A percentile compares a stretch with the other conserved stretches of the same genome.
Evolutionary conservation across 2,797 vertebrate species (phyloP).

Genomic region (Podargus strigoides): DNA sequence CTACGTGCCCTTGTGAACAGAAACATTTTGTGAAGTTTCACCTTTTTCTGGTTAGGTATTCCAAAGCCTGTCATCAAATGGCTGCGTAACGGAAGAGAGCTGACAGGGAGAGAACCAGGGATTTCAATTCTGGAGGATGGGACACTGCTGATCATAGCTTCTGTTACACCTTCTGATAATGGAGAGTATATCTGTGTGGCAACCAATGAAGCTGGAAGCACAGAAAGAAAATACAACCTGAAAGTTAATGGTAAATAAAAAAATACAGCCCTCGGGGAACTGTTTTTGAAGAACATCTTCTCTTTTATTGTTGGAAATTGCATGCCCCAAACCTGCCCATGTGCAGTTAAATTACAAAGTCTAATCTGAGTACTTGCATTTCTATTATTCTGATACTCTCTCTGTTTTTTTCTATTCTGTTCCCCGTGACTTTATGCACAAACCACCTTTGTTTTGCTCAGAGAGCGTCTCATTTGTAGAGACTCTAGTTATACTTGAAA

Average conservation of each 20-base stretch:
- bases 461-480: background rate
- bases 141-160: constrained; percentile 83
- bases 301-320: background rate
- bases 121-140: constrained; percentile 87
- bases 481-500: background rate
- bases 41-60: constrained; percentile 74
- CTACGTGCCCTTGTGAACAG: no score
- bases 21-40: background rate
- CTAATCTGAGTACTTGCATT: background rate
- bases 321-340: background rate
- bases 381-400: background rate
- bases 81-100: constrained; percentile 87
- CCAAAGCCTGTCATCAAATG: constrained; percentile 92
- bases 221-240: constrained; percentile 91
- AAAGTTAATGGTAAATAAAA: constrained; percentile 87
- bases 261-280: background rate
- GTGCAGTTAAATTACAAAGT: background rate
- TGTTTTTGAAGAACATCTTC: background rate
- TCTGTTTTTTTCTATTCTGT: background rate
- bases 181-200: constrained; percentile 92
- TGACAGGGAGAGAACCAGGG: constrained; percentile 86
- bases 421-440: background rate
- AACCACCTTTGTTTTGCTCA: background rate
- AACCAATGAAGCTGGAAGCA: constrained; percentile 89
- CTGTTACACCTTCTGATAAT: constrained; percentile 83